A percentile compares a stretch with the other conserved stretches of the same genome.
phyloP scores from a whole-genome alignment of 2,797 vertebrate species.

The Crocidura indochinensis region DNA sequence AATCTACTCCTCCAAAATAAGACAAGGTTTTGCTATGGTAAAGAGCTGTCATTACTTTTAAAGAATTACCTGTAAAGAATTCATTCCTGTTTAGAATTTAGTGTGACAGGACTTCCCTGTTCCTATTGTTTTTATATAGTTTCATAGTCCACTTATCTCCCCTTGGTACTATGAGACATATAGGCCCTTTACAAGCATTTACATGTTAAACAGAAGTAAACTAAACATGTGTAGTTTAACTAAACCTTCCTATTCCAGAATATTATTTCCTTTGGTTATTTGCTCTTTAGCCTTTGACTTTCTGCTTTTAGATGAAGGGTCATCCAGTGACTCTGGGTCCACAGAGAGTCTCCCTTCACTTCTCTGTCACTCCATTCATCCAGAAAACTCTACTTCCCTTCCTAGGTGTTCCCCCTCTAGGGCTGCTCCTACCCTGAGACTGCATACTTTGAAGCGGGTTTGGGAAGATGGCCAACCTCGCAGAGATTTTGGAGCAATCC shows the following conservation, averaged over 20 bases:
- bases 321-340: background rate
- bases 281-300: background rate
- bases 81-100: constrained; percentile 36
- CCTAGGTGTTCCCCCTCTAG: background rate
- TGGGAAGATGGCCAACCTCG: background rate
- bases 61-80: background rate
- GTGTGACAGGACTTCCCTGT: background rate
- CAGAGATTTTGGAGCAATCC: background rate
- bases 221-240: background rate
- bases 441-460: background rate
- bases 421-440: background rate
- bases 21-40: background rate
- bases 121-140: background rate
- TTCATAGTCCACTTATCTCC: background rate
- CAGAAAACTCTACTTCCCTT: background rate
- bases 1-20: background rate
- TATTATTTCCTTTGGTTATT: background rate
- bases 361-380: background rate
- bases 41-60: background rate
- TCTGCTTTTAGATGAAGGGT: constrained; percentile 25
- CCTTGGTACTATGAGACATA: constrained; percentile 21
- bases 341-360: background rate
- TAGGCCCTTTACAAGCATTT: constrained; percentile 41
- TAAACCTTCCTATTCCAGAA: background rate
- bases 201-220: background rate